Evolutionary conservation across 1,140 invertebrate genomes (phyloP).

Genomic region (Macrosteles quadrilineatus): DNA sequence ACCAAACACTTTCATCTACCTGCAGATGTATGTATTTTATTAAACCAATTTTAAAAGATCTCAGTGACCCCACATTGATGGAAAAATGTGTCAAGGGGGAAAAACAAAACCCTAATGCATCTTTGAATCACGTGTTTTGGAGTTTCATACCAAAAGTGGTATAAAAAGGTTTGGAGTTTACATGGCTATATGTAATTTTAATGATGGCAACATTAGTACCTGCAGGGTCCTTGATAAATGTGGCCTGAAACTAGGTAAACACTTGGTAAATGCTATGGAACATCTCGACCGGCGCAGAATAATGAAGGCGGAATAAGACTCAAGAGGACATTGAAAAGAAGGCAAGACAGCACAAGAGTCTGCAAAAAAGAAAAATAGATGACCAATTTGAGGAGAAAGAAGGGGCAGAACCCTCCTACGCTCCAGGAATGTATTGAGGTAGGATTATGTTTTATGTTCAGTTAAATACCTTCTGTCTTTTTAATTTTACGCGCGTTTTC

Average conservation of each 20-base stretch:
- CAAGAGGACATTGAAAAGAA: not conserved
- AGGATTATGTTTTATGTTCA: not conserved
- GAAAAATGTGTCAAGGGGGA: slow-evolving; percentile 32
- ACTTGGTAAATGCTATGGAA: not conserved
- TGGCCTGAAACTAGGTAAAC: slow-evolving; percentile 13
- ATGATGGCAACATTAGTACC: not conserved
- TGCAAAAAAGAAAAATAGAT: slow-evolving; percentile 12
- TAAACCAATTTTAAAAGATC: slow-evolving; percentile 30
- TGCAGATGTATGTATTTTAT: slow-evolving; percentile 27
- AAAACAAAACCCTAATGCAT: slow-evolving; percentile 17
- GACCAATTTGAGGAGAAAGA: slow-evolving; percentile 11
- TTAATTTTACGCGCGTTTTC: not conserved
- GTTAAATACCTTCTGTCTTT: too few relatives aligned
- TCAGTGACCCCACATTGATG: slow-evolving; percentile 13
- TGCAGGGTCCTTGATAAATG: slow-evolving; percentile 11
- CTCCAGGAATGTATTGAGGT: slow-evolving; percentile 15
- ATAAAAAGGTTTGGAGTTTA: not conserved
- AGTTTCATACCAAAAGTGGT: not conserved
- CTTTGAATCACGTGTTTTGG: slow-evolving; percentile 11
- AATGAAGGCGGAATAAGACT: slow-evolving; percentile 7
- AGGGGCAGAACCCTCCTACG: too few relatives aligned
- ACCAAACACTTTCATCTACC: slow-evolving; percentile 24
- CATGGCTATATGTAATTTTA: not conserved
- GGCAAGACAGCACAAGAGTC: not conserved
- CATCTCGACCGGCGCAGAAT: not conserved